Conservation (phyloP, 2,888 invertebrate genomes). For the Diaperis boleti region DNA sequence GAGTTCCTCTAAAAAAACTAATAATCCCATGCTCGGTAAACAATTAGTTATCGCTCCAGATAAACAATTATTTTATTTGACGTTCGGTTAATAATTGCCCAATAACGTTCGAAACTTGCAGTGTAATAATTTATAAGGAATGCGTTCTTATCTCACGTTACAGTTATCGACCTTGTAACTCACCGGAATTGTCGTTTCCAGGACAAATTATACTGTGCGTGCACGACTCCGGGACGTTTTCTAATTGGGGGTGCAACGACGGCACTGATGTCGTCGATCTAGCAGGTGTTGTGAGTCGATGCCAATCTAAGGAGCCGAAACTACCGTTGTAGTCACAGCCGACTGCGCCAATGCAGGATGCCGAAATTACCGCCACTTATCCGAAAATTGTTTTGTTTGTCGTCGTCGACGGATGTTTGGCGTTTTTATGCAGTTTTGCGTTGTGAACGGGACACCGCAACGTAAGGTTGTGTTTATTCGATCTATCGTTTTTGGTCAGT, state of each 20-base stretch:
- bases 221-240: too few relatives aligned
- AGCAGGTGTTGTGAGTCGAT: too few relatives aligned
- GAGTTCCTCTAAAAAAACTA: neutral
- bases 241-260: too few relatives aligned
- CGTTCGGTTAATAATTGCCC: neutral
- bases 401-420: conserved; percentile 5
- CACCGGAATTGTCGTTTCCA: neutral
- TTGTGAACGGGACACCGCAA: too few relatives aligned
- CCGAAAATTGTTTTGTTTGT: conserved; percentile 28
- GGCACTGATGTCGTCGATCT: too few relatives aligned
- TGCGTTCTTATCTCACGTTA: neutral
- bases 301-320: conserved; percentile 12
- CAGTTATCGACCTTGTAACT: neutral
- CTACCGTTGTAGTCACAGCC: too few relatives aligned
- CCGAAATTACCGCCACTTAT: conserved; percentile 8
- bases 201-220: too few relatives aligned
- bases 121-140: too few relatives aligned
- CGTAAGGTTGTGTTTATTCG: too few relatives aligned
- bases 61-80: neutral
- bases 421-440: neutral
- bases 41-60: neutral
- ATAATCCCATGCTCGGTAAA: too few relatives aligned
- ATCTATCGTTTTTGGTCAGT: too few relatives aligned
- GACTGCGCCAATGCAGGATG: conserved; percentile 19
- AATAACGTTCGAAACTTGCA: neutral